Percentiles rank a stretch among this genome's conserved stretches.
These are phyloP conservation scores for Calephelis perditalis DNA, from an alignment of 2,888 invertebrate genomes.

Conservation along the genomic window DNA sequence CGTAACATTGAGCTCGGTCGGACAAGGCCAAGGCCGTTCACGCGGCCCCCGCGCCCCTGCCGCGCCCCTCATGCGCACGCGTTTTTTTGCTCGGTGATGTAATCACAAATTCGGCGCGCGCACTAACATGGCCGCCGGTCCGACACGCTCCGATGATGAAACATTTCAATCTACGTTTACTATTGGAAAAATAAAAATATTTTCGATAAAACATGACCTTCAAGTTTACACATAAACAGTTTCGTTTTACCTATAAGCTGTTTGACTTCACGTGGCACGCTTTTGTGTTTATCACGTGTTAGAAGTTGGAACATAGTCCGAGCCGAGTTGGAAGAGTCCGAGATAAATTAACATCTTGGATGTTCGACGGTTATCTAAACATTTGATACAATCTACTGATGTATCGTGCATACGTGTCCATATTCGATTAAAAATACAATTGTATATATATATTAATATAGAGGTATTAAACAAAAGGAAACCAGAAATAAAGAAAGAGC, in stretches of 20 bases:
- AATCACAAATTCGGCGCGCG: slow-evolving; percentile 70
- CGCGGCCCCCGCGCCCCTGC: slow-evolving; percentile 29
- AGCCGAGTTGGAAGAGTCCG: too few species aligned
- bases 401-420: too few species aligned
- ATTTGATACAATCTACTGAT: too few species aligned
- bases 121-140: slow-evolving; percentile 58
- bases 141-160: slow-evolving; percentile 36
- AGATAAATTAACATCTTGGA: too few species aligned
- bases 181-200: slow-evolving; percentile 12
- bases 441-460: too few species aligned
- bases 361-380: too few species aligned
- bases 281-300: slow-evolving; percentile 4
- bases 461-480: too few species aligned
- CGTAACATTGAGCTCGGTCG: slow-evolving; percentile 69
- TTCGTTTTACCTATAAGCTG: background rate
- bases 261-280: slow-evolving; percentile 11
- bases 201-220: slow-evolving; percentile 14
- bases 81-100: slow-evolving; percentile 73
- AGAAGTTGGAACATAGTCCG: background rate
- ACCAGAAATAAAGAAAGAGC: too few species aligned
- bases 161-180: slow-evolving; percentile 18
- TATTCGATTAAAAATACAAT: too few species aligned
- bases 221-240: slow-evolving; percentile 12
- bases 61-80: slow-evolving; percentile 47
- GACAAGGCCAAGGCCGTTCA: slow-evolving; percentile 70